These are phyloP conservation scores for Omphaloscelis lunosa DNA, from an alignment of 2,888 invertebrate species.

Conservation along the genomic window DNA sequence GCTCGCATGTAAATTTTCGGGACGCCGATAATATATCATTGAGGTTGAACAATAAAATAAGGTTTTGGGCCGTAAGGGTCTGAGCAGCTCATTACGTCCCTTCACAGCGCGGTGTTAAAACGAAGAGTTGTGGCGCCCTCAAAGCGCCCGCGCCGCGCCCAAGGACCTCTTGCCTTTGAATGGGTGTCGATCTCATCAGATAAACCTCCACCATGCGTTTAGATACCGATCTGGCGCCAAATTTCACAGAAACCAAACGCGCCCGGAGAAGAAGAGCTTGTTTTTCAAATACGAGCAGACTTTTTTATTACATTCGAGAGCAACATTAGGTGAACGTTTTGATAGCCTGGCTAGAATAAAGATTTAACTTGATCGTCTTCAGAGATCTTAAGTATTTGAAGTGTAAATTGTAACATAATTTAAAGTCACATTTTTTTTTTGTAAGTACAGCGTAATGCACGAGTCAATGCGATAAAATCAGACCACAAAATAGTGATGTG, in stretches of 20 bases:
- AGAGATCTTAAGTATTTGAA: slow-evolving; percentile 19
- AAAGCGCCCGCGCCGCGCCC: slow-evolving; percentile 79
- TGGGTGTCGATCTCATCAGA: slow-evolving; percentile 84
- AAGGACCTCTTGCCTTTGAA: slow-evolving; percentile 74
- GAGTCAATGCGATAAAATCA: slow-evolving; percentile 31
- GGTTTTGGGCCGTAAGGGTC: slow-evolving; percentile 59
- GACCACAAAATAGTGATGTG: slow-evolving; percentile 64
- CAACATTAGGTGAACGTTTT: slow-evolving; percentile 28
- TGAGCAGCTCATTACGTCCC: slow-evolving; percentile 75
- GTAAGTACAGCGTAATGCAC: slow-evolving; percentile 23
- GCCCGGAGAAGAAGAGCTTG: slow-evolving; percentile 65
- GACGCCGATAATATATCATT: slow-evolving; percentile 73
- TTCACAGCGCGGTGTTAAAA: slow-evolving; percentile 80
- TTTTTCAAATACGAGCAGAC: slow-evolving; percentile 69
- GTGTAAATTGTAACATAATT: background rate
- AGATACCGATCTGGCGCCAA: slow-evolving; percentile 88
- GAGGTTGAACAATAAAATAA: slow-evolving; percentile 70
- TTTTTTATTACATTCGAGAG: slow-evolving; percentile 51
- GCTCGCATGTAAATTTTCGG: slow-evolving; percentile 63
- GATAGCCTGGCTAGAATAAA: slow-evolving; percentile 18
- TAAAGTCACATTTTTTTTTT: background rate
- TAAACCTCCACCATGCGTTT: slow-evolving; percentile 74
- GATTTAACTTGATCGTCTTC: slow-evolving; percentile 16
- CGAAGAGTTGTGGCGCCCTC: slow-evolving; percentile 75
- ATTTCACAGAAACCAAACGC: slow-evolving; percentile 85